Evolutionary conservation across 2,888 invertebrate species (phyloP).

Genomic region (Argyresthia albistria): DNA sequence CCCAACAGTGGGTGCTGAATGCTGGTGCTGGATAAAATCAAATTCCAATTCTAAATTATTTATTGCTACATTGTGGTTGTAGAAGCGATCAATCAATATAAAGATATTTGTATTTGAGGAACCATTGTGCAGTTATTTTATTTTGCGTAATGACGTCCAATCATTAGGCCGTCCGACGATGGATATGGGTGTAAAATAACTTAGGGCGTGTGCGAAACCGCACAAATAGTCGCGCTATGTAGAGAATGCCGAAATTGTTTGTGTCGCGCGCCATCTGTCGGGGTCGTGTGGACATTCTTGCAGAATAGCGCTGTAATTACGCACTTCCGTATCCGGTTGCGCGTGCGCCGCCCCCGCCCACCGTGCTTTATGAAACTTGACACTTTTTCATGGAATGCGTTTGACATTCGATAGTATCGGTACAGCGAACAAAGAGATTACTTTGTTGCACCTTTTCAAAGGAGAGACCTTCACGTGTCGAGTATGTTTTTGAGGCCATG

Average conservation of each 20-base stretch:
- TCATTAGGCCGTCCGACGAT: neutral
- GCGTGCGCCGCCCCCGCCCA: conserved; percentile 59
- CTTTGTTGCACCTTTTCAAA: too few relatives aligned
- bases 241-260: conserved; percentile 49
- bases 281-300: conserved; percentile 65
- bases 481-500: too few relatives aligned
- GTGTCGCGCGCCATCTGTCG: conserved; percentile 55
- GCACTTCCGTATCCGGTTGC: conserved; percentile 61
- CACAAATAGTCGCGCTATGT: conserved; percentile 52
- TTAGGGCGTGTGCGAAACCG: conserved; percentile 40
- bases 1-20: too few relatives aligned
- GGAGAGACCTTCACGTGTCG: too few relatives aligned
- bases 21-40: too few relatives aligned
- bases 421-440: too few relatives aligned
- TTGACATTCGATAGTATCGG: too few relatives aligned
- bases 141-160: too few relatives aligned
- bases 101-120: neutral
- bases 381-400: conserved; percentile 18
- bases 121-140: neutral
- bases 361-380: conserved; percentile 42
- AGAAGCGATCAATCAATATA: too few relatives aligned
- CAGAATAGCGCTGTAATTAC: conserved; percentile 63
- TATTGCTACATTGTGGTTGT: too few relatives aligned
- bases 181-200: conserved; percentile 1
- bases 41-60: too few relatives aligned